Evolutionary conservation across 2,113 vertebrate species (phyloP).

Genomic region (Serinus canaria): DNA sequence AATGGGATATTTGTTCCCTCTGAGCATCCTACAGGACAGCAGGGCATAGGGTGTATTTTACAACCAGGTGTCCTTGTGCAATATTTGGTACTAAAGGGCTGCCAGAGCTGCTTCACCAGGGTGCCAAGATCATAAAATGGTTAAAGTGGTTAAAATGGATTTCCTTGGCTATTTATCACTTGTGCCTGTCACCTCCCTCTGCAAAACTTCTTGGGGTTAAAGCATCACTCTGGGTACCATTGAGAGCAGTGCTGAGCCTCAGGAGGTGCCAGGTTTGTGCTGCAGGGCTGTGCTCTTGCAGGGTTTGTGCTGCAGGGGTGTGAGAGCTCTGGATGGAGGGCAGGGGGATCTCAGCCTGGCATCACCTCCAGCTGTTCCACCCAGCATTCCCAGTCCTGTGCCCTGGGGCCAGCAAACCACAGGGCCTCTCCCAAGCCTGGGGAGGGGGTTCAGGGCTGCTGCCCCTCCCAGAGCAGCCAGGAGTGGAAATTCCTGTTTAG

Average conservation of each 20-base stretch:
- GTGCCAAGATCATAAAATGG: neutral
- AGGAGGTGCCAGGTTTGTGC: neutral
- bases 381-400: neutral
- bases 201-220: neutral
- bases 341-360: neutral
- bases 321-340: fast-evolving
- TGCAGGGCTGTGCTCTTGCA: neutral
- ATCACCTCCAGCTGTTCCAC: neutral
- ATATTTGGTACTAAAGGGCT: neutral
- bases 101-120: neutral
- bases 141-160: neutral
- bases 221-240: fast-evolving
- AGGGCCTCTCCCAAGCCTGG: neutral
- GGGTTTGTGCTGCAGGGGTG: too few relatives aligned
- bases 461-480: neutral
- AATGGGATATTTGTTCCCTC: neutral
- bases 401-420: neutral
- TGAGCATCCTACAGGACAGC: neutral
- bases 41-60: neutral
- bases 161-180: neutral
- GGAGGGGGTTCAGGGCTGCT: neutral
- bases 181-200: neutral
- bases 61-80: fast-evolving
- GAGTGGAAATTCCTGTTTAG: neutral
- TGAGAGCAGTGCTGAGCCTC: neutral